Evolutionary conservation across 2,888 invertebrate genomes (phyloP).

Genomic region (Lasioglossum calceatum): DNA sequence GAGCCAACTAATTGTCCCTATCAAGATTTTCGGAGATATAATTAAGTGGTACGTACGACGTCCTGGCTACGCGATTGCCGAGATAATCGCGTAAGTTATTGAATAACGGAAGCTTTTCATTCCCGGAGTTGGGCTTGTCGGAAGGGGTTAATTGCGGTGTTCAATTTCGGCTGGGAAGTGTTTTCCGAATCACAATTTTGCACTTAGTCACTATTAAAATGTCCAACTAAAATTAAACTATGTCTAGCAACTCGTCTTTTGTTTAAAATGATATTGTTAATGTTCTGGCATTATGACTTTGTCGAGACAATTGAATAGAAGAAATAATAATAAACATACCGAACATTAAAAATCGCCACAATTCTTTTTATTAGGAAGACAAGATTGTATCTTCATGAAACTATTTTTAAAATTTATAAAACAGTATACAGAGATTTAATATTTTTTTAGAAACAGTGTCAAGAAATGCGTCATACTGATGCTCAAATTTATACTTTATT

Average conservation of each 20-base stretch:
- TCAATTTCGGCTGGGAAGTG: not conserved
- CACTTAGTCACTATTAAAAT: not conserved
- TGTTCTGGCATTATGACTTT: not conserved
- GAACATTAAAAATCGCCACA: not conserved
- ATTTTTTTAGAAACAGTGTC: not conserved
- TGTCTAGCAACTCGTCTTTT: not conserved
- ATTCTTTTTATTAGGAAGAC: not conserved
- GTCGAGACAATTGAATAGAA: not conserved
- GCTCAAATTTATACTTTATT: not conserved
- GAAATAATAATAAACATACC: not conserved
- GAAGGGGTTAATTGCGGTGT: constrained; percentile 1
- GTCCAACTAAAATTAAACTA: not conserved
- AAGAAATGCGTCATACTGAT: not conserved
- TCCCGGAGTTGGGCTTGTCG: not conserved
- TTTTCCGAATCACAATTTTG: not conserved
- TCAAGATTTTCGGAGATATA: constrained; percentile 33
- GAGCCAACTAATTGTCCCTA: constrained; percentile 47
- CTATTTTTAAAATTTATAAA: not conserved
- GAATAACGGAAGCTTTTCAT: constrained; percentile 28
- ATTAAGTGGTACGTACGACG: constrained; percentile 23
- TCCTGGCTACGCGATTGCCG: constrained; percentile 4
- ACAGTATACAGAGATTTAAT: not conserved
- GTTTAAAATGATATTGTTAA: not conserved
- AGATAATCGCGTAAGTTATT: constrained; percentile 17
- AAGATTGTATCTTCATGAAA: too few relatives aligned